Base-by-base conservation (phyloP, 2,888 invertebrate genomes). In the Aspidapion aeneum region DNA sequence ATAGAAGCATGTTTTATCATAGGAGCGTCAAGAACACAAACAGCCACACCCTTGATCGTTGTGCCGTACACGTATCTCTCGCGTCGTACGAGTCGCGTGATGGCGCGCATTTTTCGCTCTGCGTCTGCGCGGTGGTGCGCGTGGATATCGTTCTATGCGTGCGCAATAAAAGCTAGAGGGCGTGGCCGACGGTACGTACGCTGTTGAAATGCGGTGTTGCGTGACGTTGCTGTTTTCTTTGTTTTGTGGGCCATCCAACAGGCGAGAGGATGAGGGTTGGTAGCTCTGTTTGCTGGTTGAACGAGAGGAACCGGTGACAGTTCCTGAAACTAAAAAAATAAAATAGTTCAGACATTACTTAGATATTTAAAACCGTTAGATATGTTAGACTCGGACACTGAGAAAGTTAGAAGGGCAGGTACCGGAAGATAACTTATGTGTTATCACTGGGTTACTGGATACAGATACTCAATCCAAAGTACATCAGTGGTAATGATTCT, bases 21-120 rank as follows among this genome's bases (percentile, higher is more conserved):
- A n/a, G n/a, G n/a, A 35, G 70, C 68, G 74, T 79, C 78, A 80
- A 73, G 79, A 80, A 74, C 80, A 80, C 73, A 79, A 75, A 74
- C 80, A 79, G 61, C 79, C 79, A 74, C 79, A 78, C 70, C 77
- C 76, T 65, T 72, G 70, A 63, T 68, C 69, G 5, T 35, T 12
- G 3, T 35, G 35, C 12, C 35, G 35, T n/a, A n/a, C n/a, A n/a
- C n/a, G n/a, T n/a, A n/a, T n/a, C n/a, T n/a, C n/a, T n/a, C n/a
- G n/a, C n/a, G n/a, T n/a, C n/a, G n/a, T n/a, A n/a, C n/a, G n/a
- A n/a, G n/a, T n/a, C 35, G 35, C 35, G 35, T 12, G 35, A 3
- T 3, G 5, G 12, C 5, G 35, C 35, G 35, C 3, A 35, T 7
- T 12, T 3, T 35, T 7, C 35, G 35, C 35, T 35, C 35, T 35